Base-by-base conservation (phyloP, 2,888 invertebrate species). In the Pammene aurita region DNA sequence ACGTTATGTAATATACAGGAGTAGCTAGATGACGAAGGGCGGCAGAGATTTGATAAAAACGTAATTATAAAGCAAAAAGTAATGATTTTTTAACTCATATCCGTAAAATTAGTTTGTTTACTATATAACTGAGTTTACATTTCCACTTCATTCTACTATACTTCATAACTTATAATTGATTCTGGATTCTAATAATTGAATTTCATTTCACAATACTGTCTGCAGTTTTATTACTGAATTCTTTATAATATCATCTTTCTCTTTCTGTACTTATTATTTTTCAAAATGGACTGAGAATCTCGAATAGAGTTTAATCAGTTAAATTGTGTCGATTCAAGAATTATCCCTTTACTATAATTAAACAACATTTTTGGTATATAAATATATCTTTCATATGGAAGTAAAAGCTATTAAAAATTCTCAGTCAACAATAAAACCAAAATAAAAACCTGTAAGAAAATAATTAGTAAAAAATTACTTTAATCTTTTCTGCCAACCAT, bases 381-480 rank as follows among this genome's bases (percentile, higher is more conserved):
- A 26, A 26, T 26, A 26, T 26, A 26, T 26, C 26, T 26, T 26
- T 26, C 26, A 26, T 26, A 26, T 26, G 26, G 26, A 26, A 26
- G 26, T 26, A 26, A 26, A 34, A 13, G 13, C 9, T n/a, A 11
- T 65, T 56, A 71, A 73, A 71, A 72, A 70, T 65, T 66, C 69
- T 70, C 71, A 70, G 41, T 64, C 67, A 70, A 73, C 35, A 48
- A 16, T 14, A 42, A 65, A 67, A 71, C 71, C 11, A 70, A 71
- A 73, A 46, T 66, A 72, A 68, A 72, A 70, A 72, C 76, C 77
- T 76, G 76, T 57, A 77, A 74, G 65, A 77, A 72, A 76, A 73
- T 68, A 41, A 76, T 77, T 76, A 77, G 72, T 71, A 42, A 66
- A 71, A 68, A 71, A 58, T 26, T n/a, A 6, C 26, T 48, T 48